phyloP scores from a whole-genome alignment of 2,888 invertebrate genomes.

The Melolontha melolontha region DNA sequence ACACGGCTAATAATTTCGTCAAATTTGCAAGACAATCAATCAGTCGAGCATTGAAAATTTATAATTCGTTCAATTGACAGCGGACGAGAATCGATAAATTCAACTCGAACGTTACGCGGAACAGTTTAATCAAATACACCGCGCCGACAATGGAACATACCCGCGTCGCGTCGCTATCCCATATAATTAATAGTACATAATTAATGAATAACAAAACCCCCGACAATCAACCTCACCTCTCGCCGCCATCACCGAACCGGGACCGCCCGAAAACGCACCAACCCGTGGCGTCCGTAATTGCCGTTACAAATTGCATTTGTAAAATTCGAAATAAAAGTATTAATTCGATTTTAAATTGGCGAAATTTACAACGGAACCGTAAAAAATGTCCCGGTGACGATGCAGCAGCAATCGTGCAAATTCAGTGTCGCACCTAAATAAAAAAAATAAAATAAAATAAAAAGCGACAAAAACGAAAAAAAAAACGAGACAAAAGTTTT shows the following conservation, averaged over 20 bases:
- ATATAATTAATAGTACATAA: constrained; percentile 44
- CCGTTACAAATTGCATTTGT: constrained; percentile 42
- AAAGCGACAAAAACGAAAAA: too few species aligned
- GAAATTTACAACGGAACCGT: constrained; percentile 49
- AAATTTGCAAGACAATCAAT: constrained; percentile 23
- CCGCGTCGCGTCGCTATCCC: constrained; percentile 15
- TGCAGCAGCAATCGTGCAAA: constrained; percentile 8
- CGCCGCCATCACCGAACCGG: constrained; percentile 6
- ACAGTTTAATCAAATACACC: constrained; percentile 35
- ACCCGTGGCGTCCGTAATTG: constrained; percentile 39
- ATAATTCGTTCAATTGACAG: constrained; percentile 29
- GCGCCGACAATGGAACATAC: constrained; percentile 20
- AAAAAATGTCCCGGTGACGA: constrained; percentile 39
- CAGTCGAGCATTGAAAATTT: constrained; percentile 21
- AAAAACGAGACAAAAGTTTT: too few species aligned
- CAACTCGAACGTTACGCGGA: constrained; percentile 23
- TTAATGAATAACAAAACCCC: constrained; percentile 41
- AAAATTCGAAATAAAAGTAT: constrained; percentile 47
- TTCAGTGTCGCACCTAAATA: too few species aligned
- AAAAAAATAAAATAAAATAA: too few species aligned
- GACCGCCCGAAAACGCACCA: constrained; percentile 24
- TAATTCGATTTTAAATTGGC: constrained; percentile 51
- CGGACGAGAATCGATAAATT: constrained; percentile 35
- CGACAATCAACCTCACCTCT: neutral
- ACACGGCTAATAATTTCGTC: constrained; percentile 1